A percentile compares a stretch with the other conserved stretches of the same genome.
Evolutionary conservation across 2,113 vertebrate species (phyloP).

Genomic region (Microtus pennsylvanicus): DNA sequence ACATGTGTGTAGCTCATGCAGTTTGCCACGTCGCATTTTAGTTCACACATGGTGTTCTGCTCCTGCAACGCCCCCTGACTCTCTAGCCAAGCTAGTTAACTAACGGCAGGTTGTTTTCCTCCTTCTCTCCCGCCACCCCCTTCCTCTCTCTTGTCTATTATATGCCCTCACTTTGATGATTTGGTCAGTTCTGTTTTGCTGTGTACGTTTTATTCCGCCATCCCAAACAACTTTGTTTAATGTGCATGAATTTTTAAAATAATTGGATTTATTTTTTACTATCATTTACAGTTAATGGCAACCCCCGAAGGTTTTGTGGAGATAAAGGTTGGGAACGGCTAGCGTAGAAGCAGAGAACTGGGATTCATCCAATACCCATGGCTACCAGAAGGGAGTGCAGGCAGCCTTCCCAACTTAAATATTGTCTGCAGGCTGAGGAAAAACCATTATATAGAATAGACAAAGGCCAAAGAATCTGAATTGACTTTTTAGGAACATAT

Average conservation of each 20-base stretch:
- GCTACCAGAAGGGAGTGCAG: slow-evolving; percentile 1
- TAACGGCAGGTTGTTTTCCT: neutral
- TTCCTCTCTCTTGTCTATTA: neutral
- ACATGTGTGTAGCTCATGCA: neutral
- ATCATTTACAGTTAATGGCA: slow-evolving; percentile 40
- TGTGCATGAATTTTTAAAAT: slow-evolving; percentile 32
- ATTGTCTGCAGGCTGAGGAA: neutral
- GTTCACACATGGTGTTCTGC: neutral
- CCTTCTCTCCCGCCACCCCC: neutral
- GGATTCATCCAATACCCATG: neutral
- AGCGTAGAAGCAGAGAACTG: neutral
- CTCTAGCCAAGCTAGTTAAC: neutral
- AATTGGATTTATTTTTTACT: slow-evolving; percentile 8
- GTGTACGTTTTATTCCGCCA: neutral
- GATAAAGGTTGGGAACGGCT: neutral
- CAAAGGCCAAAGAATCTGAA: slow-evolving; percentile 21
- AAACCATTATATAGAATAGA: slow-evolving; percentile 43
- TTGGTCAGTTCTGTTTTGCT: neutral
- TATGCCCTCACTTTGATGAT: neutral
- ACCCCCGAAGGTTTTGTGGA: slow-evolving; percentile 1
- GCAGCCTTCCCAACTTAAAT: slow-evolving; percentile 9
- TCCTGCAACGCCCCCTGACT: neutral
- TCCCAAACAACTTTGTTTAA: slow-evolving; percentile 54
- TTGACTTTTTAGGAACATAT: slow-evolving; percentile 64
- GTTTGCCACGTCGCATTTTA: neutral